A percentile compares a stretch with the other conserved stretches of the same genome.
Conservation (phyloP, 2,797 vertebrate genomes). For the Thunnus albacares region DNA sequence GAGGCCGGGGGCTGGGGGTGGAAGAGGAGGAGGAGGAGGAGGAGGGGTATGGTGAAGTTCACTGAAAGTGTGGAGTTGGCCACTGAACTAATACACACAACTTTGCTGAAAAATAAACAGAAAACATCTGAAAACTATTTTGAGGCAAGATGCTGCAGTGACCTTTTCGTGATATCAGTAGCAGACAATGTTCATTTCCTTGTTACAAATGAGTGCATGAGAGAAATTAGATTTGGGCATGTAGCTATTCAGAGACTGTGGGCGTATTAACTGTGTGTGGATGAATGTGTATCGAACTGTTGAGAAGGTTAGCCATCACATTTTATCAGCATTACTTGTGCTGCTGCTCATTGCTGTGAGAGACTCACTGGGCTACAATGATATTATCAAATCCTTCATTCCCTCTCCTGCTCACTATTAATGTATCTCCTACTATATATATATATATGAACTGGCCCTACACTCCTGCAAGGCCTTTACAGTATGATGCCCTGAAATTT, state of each 20-base stretch:
- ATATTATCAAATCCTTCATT: constrained; percentile 43
- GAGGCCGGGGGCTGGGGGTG: constrained; percentile 21
- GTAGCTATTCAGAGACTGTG: constrained; percentile 63
- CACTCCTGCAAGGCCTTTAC: no score
- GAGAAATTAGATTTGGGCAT: constrained; percentile 58
- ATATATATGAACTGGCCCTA: no score
- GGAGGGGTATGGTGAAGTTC: constrained; percentile 34
- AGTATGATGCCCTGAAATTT: no score
- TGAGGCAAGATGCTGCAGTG: constrained; percentile 30
- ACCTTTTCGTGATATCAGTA: constrained; percentile 70
- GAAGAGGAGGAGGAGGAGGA: background rate
- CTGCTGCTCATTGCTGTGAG: constrained; percentile 46
- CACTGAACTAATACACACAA: constrained; percentile 25
- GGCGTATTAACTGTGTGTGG: constrained; percentile 54
- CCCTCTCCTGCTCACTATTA: constrained; percentile 30
- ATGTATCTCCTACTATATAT: background rate
- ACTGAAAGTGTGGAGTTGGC: constrained; percentile 47
- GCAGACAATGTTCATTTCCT: constrained; percentile 53
- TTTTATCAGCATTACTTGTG: constrained; percentile 66
- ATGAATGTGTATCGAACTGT: constrained; percentile 66
- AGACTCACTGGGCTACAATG: constrained; percentile 32
- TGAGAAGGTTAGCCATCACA: constrained; percentile 78
- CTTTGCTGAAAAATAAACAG: constrained; percentile 36
- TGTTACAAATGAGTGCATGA: constrained; percentile 56
- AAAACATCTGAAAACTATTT: constrained; percentile 47